Base-by-base conservation (phyloP, 35 echinoderm and acorn worm genomes). In the Apostichopus parvimensis region DNA sequence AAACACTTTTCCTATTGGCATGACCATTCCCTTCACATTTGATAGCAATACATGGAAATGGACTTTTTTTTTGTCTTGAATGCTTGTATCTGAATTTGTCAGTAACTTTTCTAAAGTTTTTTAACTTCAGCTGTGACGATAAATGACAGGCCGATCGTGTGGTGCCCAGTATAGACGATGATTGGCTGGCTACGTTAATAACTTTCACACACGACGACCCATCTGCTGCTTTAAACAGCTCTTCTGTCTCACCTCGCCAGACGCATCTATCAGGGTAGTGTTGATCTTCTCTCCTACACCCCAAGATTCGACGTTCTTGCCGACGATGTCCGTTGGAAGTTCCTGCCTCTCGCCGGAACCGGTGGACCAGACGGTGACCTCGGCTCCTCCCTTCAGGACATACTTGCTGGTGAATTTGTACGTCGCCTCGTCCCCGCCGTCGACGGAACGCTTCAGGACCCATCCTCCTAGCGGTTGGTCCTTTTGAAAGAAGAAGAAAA, bases 381-480 rank as follows among this genome's bases (percentile, higher is more conserved):
- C 93, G 20, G 92, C 87, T 23, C 93, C 90, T 54, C 91, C 93
- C 91, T 99, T 99, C 77, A 99, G 68, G 11, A 96, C 93, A 59
- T 92, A 99, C 83, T 93, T 94, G 77, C 73, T 34, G 5, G 93
- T 76, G 87, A 99, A 99, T 84, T 99, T 99, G 92, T 99, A 99
- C 20, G 87, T 90, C 4, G 60, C 76, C 17, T 83, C 83, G 4
- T 95, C 93, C 6, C 9, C 26, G 54, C 73, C 88, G 56, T 98
- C 94, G 0, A 93, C 92, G 13, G 80, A 76, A 24, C 95, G 87
- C 60, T 96, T 96, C 23, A 99, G 81, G 7, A 91, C 56, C 97
- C 97, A 99, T 6, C 97, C 97, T 53, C 97, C 97, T 10, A 99
- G 28, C 12, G 97, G 62, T 93, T 99, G 95, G 64, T 99, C 97